phyloP scores from a whole-genome alignment of 2,113 vertebrate genomes.

The Lonchura striata region DNA sequence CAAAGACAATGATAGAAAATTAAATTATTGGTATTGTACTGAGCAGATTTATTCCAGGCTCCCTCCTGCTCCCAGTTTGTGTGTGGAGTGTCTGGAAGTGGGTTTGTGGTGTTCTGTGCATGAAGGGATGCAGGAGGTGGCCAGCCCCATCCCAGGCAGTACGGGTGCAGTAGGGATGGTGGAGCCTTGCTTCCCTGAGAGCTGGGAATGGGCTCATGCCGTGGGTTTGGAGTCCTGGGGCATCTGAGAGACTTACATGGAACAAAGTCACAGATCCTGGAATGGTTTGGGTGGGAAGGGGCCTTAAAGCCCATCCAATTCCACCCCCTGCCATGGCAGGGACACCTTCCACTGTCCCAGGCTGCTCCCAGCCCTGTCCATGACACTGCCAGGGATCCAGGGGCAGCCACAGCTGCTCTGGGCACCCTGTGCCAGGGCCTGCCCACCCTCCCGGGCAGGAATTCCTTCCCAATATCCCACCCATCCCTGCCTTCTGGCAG shows the following conservation, averaged over 20 bases:
- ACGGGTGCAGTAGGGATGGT: neutral
- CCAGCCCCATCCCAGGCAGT: neutral
- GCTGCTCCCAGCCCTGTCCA: neutral
- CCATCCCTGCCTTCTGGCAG: rapidly evolving
- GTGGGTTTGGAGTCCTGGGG: neutral
- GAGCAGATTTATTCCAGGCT: neutral
- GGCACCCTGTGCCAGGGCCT: neutral
- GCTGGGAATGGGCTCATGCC: rapidly evolving
- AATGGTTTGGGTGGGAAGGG: neutral
- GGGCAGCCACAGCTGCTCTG: neutral
- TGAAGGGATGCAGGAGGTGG: neutral
- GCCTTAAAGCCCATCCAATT: rapidly evolving
- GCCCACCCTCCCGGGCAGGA: neutral
- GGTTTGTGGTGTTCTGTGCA: rapidly evolving
- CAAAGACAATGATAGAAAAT: neutral
- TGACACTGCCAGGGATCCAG: neutral
- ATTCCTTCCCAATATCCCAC: neutral
- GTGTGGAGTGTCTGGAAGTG: too few relatives aligned
- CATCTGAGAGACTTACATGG: neutral
- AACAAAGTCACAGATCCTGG: neutral
- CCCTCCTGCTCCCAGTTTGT: rapidly evolving
- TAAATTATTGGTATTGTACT: rapidly evolving
- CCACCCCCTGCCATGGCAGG: neutral
- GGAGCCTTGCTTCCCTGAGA: neutral
- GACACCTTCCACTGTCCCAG: neutral